These are phyloP conservation scores for Pteropus alecto DNA, from an alignment of 2,113 vertebrate genomes.

Conservation along the genomic window DNA sequence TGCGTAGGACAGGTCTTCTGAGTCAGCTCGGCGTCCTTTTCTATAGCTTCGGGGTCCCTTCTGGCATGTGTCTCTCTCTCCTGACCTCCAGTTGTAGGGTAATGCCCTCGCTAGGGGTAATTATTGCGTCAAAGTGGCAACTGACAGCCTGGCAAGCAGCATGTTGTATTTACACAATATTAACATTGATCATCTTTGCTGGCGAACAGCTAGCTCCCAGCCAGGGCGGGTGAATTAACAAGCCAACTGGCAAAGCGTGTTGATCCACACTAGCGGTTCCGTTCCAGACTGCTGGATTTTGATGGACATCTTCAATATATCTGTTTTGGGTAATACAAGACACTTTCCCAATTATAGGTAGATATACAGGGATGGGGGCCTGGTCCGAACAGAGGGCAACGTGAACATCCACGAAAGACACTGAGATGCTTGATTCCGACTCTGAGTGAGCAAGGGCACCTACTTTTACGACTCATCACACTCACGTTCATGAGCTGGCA, in stretches of 20 bases:
- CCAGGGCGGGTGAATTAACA: not conserved
- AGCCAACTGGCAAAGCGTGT: not conserved
- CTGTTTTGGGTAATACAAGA: not conserved
- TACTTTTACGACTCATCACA: not conserved
- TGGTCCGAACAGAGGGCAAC: not conserved
- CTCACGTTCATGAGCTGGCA: fast-evolving
- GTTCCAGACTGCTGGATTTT: not conserved
- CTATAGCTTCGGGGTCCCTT: not conserved
- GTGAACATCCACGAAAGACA: too few relatives aligned
- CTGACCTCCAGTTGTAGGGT: too few relatives aligned
- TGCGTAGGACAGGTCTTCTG: too few relatives aligned
- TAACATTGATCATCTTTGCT: not conserved
- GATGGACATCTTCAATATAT: fast-evolving
- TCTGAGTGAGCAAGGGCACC: not conserved
- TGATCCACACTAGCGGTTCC: not conserved
- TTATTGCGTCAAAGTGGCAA: not conserved
- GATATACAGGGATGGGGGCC: not conserved
- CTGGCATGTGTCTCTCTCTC: not conserved
- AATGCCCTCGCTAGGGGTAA: not conserved
- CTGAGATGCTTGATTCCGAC: not conserved
- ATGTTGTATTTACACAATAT: not conserved
- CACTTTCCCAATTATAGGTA: too few relatives aligned
- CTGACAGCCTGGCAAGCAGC: not conserved
- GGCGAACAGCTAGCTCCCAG: not conserved
- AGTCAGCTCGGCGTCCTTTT: fast-evolving